Evolutionary conservation across 2,113 vertebrate species (phyloP).

Genomic region (Centropus unirufus): DNA sequence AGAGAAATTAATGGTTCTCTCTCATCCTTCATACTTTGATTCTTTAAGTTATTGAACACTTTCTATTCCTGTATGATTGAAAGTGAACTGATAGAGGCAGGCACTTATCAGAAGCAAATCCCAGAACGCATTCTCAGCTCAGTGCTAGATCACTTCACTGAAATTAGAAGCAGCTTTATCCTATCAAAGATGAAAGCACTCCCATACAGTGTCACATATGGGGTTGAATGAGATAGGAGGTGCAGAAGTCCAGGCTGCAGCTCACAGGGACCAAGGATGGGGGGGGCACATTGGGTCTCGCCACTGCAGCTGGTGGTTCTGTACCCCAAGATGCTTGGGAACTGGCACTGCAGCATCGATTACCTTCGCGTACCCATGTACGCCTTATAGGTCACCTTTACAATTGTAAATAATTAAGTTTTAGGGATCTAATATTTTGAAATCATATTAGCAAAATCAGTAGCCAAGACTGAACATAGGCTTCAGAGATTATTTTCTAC

Average conservation of each 20-base stretch:
- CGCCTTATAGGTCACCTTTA: too few species aligned
- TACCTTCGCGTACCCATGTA: fast-evolving
- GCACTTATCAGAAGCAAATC: neutral
- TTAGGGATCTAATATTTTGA: neutral
- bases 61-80: constrained; percentile 12
- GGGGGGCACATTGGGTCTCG: fast-evolving
- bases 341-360: fast-evolving
- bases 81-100: neutral
- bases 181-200: neutral
- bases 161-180: neutral
- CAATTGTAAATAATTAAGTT: neutral
- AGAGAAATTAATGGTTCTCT: neutral
- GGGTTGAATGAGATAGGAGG: too few species aligned
- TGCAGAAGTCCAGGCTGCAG: neutral
- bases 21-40: constrained; percentile 8
- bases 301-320: neutral
- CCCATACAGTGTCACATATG: fast-evolving
- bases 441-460: neutral
- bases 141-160: neutral
- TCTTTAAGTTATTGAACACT: constrained; percentile 30
- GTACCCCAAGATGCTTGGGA: neutral
- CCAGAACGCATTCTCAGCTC: neutral
- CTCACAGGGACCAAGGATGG: fast-evolving
- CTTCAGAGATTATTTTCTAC: neutral
- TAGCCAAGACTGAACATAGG: neutral